Base-by-base conservation (phyloP, 2,113 vertebrate species). In the Apaloderma vittatum region DNA sequence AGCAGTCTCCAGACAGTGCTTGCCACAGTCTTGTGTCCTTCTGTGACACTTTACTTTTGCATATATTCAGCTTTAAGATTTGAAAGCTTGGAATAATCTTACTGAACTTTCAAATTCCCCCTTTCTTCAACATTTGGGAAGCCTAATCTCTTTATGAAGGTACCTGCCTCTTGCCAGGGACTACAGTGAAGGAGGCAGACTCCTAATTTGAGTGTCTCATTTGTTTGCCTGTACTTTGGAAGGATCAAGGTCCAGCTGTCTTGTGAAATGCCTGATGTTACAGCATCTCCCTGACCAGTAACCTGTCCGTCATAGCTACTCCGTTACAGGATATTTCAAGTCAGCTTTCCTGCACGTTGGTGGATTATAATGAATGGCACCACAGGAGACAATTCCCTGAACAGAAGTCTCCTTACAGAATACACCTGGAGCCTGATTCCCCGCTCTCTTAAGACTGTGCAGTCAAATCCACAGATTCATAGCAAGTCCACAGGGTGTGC, bases 251-350 rank as follows among this genome's bases (percentile, higher is more conserved):
- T n/a, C 82, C 96, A 58, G 19, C 26, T 49, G 52, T 43, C 61
- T 16, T 49, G 63, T 4, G 80, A 71, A 86, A 74, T n/a, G 43
- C 43, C 66, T 61, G 62, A 14, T 21, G 77, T 40, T 59, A 43
- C 0, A 16, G 36, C 29, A 63, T 37, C 66, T 95, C 70, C 70
- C 80, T 74, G 76, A 19, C 36, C 0, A 0, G 58, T 55, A 34
- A 9, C 29, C 89, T 27, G 68, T 24, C 21, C 24, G 52, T 30
- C 58, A 9, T 1, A 40, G 73, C 62, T 19, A 34, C 58, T 19
- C 34, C 2, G 0, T 22, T 9, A 4, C 0, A n/a, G 71, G 51
- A 22, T 14, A 2, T 7, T n/a, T 27, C 73, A 62, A 6, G 20
- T 2, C 14, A 54, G 21, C 30, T 77, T 51, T 51, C 51, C 75